Conservation (phyloP, 2,888 invertebrate species). For the Caradrina clavipalpis region DNA sequence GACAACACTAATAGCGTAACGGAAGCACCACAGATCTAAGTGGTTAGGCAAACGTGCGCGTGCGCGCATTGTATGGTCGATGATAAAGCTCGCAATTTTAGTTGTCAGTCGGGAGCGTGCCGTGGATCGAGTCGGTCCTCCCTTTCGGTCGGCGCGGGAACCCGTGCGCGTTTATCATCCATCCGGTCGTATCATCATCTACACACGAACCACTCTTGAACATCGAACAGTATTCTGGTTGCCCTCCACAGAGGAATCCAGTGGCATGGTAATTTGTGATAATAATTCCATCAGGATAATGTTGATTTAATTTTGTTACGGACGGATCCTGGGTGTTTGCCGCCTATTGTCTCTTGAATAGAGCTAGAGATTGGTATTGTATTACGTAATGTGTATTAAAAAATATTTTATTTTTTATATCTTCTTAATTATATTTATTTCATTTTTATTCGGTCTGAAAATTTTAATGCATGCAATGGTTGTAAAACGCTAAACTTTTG, state of each 20-base stretch:
- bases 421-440: slow-evolving; percentile 18
- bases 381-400: slow-evolving; percentile 79
- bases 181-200: slow-evolving; percentile 72
- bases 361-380: slow-evolving; percentile 82
- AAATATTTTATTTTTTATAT: slow-evolving; percentile 37
- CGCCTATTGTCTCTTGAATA: slow-evolving; percentile 78
- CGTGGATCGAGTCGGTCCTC: slow-evolving; percentile 78
- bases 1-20: slow-evolving; percentile 80
- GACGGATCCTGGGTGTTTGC: slow-evolving; percentile 77
- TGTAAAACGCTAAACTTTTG: not conserved
- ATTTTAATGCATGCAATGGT: slow-evolving; percentile 4
- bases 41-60: slow-evolving; percentile 82
- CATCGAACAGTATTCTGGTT: slow-evolving; percentile 71
- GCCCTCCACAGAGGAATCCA: slow-evolving; percentile 76
- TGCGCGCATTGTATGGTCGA: slow-evolving; percentile 72
- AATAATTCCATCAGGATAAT: slow-evolving; percentile 75
- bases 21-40: slow-evolving; percentile 86
- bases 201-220: slow-evolving; percentile 65
- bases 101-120: slow-evolving; percentile 84
- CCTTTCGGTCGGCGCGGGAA: slow-evolving; percentile 65
- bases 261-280: slow-evolving; percentile 89
- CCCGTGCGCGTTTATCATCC: slow-evolving; percentile 69
- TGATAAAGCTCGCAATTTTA: slow-evolving; percentile 88
- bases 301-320: slow-evolving; percentile 69
- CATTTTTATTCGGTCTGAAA: slow-evolving; percentile 9